Percentiles rank a stretch among this genome's conserved stretches.
Evolutionary conservation across 2,797 vertebrate species (phyloP).

Genomic region (Melanotaenia maccullochi): DNA sequence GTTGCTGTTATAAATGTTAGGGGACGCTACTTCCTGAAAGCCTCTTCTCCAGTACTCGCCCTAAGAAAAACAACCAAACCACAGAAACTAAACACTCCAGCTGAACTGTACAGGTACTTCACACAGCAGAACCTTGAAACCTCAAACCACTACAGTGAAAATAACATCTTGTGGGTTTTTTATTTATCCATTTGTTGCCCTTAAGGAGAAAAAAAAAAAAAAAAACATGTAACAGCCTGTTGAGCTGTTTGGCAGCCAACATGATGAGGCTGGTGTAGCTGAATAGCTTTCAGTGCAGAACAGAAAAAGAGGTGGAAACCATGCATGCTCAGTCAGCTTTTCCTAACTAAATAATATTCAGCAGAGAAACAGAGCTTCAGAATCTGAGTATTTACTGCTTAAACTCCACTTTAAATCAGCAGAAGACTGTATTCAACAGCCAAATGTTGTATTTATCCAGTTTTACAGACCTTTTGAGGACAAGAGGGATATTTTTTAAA

Average conservation of each 20-base stretch:
- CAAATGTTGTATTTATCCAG: background rate
- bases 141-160: conserved; percentile 7
- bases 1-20: conserved; percentile 92
- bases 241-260: conserved; percentile 50
- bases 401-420: background rate
- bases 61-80: conserved; percentile 71
- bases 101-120: conserved; percentile 24
- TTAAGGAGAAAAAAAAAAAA: background rate
- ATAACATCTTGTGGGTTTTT: conserved; percentile 10
- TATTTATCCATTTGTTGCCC: conserved; percentile 30
- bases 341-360: conserved; percentile 12
- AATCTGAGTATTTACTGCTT: background rate
- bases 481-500: too few species aligned
- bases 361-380: background rate
- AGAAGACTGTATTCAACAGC: background rate
- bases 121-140: conserved; percentile 1
- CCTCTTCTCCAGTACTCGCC: conserved; percentile 89
- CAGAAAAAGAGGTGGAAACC: conserved; percentile 11
- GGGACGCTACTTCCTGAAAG: conserved; percentile 93
- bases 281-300: conserved; percentile 19
- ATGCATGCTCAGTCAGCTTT: conserved; percentile 15
- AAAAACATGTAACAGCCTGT: conserved; percentile 79
- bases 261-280: conserved; percentile 20
- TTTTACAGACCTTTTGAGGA: background rate
- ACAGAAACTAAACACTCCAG: conserved; percentile 4